A percentile compares a stretch with the other conserved stretches of the same genome.
Conservation (phyloP, 2,113 vertebrate genomes). For the Callorhinus ursinus region DNA sequence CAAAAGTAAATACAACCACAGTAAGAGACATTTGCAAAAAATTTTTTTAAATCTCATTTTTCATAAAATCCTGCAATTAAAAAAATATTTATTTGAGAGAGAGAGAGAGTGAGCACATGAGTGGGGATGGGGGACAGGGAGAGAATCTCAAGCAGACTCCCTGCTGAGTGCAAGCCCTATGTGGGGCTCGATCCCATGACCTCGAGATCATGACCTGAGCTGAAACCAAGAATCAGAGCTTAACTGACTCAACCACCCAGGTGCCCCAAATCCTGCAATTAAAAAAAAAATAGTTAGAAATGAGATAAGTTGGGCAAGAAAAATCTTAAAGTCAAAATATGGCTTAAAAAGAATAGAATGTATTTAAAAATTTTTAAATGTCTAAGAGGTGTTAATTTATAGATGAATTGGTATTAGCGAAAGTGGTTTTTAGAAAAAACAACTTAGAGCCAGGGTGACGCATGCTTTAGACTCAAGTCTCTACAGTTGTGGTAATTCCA, state of each 20-base stretch:
- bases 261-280: not conserved
- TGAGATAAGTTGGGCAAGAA: not conserved
- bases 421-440: not conserved
- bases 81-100: not conserved
- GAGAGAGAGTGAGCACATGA: not conserved
- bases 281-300: not conserved
- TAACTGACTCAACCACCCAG: not conserved
- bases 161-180: not conserved
- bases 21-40: not conserved
- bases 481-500: not conserved
- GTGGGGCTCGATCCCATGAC: not conserved
- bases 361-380: not conserved
- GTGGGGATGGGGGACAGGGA: not conserved
- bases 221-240: not conserved
- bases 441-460: not conserved
- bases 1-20: not conserved
- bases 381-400: not conserved
- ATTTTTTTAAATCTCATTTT: not conserved
- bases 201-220: not conserved
- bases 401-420: not conserved
- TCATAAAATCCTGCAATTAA: constrained; percentile 1
- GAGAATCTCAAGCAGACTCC: not conserved
- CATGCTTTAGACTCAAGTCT: not conserved
- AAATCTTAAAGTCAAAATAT: not conserved
- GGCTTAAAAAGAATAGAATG: not conserved